Evolutionary conservation across 2,113 vertebrate genomes (phyloP), one percentile per base, ranked within the genome.

Genomic region (Syngnathus typhle): DNA sequence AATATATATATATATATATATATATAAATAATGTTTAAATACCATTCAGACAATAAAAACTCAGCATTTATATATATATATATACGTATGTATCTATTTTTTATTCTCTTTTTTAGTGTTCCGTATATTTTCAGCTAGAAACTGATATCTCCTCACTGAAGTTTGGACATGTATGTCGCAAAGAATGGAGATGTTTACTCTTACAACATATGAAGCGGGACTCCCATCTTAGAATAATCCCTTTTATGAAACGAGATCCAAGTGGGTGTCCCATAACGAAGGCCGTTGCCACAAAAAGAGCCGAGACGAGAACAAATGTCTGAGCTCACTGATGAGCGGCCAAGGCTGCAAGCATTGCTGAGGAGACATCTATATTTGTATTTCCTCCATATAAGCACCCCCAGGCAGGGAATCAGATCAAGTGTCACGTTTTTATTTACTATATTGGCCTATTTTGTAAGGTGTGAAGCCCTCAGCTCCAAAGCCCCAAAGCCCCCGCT

Each of bases 351-450:
- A 73, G 51, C 85, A 82, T 82, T 76, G 75, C 77, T 77, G 82
- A 86, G 86, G 82, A 87, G 85, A 78, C 75, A 38, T 70, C 85
- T 88, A 90, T 89, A 84, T 88, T 88, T 91, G 85, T 83, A 81
- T 81, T 86, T 85, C 78, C 81, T 82, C 84, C 77, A 76, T 86
- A 88, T 89, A 89, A 78, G 82, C 60, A 64, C 72, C 76, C 51
- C 44, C 9, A 55, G 51, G 75, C 69, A 72, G 69, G 59, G 71
- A 62, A 62, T 72, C 71, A 72, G 79, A 77, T 85, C 75, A 23
- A 79, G 79, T 85, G 70, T 85, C 80, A 84, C 74, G 84, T 84
- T 88, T 85, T 84, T 84, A 84, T 89, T 87, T 70, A 84, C 69
- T 74, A 82, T 84, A 84, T 83, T 67, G 23, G 41, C 71, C 79